A percentile compares a stretch with the other conserved stretches of the same genome.
phyloP scores from a whole-genome alignment of 2,888 invertebrate species.

The Apodemia duryi region DNA sequence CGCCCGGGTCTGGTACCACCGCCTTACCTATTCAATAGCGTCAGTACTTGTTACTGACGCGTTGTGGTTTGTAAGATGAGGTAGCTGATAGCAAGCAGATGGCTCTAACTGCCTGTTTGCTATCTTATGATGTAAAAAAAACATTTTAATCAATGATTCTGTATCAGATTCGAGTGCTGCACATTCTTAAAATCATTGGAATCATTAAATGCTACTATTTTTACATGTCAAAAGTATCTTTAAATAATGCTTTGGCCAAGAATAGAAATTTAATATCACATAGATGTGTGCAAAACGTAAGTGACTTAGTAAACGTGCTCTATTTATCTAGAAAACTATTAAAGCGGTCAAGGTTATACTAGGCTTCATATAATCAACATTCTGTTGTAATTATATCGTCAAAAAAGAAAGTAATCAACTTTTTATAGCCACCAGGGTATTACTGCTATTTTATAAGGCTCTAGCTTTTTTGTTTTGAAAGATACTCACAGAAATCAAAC shows the following conservation, averaged over 20 bases:
- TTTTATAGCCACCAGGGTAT: neutral
- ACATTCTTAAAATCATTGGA: neutral
- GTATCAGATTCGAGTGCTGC: too few species aligned
- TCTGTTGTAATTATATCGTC: neutral
- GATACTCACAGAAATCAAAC: too few species aligned
- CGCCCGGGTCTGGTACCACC: too few species aligned
- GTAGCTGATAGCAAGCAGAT: too few species aligned
- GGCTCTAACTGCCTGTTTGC: too few species aligned
- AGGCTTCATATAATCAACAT: constrained; percentile 8
- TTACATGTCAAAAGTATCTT: neutral
- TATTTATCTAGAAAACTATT: constrained; percentile 8
- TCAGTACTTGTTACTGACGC: too few species aligned
- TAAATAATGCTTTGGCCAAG: neutral
- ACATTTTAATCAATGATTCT: too few species aligned
- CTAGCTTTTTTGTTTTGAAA: neutral
- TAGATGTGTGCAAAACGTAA: constrained; percentile 6
- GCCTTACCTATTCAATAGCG: too few species aligned
- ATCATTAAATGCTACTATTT: neutral
- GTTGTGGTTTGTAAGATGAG: too few species aligned
- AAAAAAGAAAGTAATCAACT: constrained; percentile 6
- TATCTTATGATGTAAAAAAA: too few species aligned
- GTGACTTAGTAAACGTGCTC: neutral
- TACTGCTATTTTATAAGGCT: neutral
- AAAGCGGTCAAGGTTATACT: constrained; percentile 8
- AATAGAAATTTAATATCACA: neutral